These are phyloP conservation scores for Mya arenaria DNA, from an alignment of 1,140 invertebrate genomes.

Conservation along the genomic window DNA sequence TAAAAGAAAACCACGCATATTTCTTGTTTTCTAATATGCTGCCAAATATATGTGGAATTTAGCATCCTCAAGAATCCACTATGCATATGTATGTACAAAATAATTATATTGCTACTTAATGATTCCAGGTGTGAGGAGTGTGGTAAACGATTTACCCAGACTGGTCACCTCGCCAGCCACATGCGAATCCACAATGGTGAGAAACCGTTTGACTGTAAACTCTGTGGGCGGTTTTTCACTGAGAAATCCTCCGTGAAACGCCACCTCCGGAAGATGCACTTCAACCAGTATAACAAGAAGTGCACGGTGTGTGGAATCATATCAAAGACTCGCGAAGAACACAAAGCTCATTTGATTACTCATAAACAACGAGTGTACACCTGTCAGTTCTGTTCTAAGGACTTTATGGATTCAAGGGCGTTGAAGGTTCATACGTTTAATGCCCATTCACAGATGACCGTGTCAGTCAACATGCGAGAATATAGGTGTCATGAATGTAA, in stretches of 20 bases:
- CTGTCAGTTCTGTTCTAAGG: conserved; percentile 48
- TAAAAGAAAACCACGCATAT: too few species aligned
- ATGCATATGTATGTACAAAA: too few species aligned
- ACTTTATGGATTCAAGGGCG: conserved; percentile 47
- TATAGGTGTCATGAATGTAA: conserved; percentile 46
- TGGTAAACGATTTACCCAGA: conserved; percentile 94
- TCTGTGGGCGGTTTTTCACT: conserved; percentile 87
- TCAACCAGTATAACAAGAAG: conserved; percentile 54
- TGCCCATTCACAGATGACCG: conserved; percentile 48
- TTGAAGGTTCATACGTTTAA: conserved; percentile 51
- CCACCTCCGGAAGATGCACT: conserved; percentile 55
- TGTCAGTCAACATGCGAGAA: conserved; percentile 26
- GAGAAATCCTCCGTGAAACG: conserved; percentile 53
- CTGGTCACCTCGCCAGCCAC: conserved; percentile 95
- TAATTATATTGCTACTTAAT: too few species aligned
- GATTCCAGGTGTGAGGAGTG: conserved; percentile 88
- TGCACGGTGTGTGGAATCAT: conserved; percentile 46
- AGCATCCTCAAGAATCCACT: too few species aligned
- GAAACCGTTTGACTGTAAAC: conserved; percentile 83
- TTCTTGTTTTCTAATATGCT: too few species aligned
- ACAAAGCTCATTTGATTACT: conserved; percentile 42
- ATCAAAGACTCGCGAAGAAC: conserved; percentile 48
- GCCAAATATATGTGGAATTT: too few species aligned
- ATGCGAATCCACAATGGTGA: conserved; percentile 83
- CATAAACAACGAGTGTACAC: conserved; percentile 50